These are phyloP conservation scores for Tenthredo scrophulariae DNA, from an alignment of 2,888 invertebrate genomes.

Conservation along the genomic window DNA sequence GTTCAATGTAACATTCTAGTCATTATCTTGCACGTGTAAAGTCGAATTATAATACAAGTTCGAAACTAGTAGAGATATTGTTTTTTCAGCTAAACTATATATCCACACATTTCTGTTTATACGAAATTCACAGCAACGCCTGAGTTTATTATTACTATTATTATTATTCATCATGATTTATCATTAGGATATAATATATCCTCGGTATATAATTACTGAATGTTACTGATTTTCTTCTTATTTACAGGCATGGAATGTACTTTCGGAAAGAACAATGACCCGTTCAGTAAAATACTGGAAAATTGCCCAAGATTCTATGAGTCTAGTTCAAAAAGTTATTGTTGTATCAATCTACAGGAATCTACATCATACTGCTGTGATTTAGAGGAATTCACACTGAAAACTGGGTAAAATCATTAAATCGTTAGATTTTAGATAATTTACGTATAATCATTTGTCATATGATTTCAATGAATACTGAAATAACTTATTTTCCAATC, in stretches of 20 bases:
- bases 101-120: too few relatives aligned
- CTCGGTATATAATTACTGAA: too few relatives aligned
- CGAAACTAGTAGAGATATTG: too few relatives aligned
- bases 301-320: conserved; percentile 64
- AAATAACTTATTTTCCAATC: too few relatives aligned
- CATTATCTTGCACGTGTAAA: too few relatives aligned
- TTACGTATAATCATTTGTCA: neutral
- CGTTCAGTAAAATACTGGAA: conserved; percentile 57
- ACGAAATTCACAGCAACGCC: too few relatives aligned
- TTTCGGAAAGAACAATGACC: conserved; percentile 58
- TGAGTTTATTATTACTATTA: neutral
- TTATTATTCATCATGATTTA: neutral
- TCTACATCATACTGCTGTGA: conserved; percentile 64
- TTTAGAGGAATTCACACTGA: conserved; percentile 58
- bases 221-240: neutral
- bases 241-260: conserved; percentile 63
- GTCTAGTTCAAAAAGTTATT: conserved; percentile 62
- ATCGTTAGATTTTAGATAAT: neutral
- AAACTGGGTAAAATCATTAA: conserved; percentile 61
- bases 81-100: too few relatives aligned
- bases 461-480: neutral
- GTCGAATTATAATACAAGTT: too few relatives aligned
- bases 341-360: conserved; percentile 62
- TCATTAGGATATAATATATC: neutral
- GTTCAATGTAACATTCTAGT: too few relatives aligned